Conservation (phyloP, 2,113 vertebrate genomes). For the Lycocorax pyrrhopterus region DNA sequence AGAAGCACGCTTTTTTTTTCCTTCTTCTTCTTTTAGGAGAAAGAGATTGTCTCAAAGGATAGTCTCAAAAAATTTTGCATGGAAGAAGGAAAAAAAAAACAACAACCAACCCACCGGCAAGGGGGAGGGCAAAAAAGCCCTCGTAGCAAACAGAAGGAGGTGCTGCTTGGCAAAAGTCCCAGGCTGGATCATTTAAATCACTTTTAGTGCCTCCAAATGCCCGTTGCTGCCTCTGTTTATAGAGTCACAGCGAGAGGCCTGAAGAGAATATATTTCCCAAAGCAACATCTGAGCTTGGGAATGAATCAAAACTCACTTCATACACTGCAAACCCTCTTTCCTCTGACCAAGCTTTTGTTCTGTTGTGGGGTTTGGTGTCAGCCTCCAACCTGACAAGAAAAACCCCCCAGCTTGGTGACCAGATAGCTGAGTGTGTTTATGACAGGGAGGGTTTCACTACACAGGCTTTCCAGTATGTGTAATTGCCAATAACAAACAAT, state of each 20-base stretch:
- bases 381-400: neutral
- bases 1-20: neutral
- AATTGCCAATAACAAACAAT: neutral
- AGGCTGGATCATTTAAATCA: conserved; percentile 67
- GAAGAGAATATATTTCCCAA: conserved; percentile 65
- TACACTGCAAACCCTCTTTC: neutral
- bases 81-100: neutral
- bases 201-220: conserved; percentile 67
- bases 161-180: conserved; percentile 65
- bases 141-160: conserved; percentile 65
- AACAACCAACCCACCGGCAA: neutral
- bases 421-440: neutral
- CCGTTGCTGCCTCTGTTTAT: conserved; percentile 62
- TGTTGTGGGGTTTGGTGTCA: neutral
- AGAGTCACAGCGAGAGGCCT: conserved; percentile 58
- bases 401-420: neutral
- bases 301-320: conserved; percentile 57
- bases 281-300: conserved; percentile 51
- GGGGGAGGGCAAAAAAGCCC: conserved; percentile 25
- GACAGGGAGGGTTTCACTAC: neutral
- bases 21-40: conserved; percentile 23
- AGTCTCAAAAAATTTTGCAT: conserved; percentile 42
- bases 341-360: conserved; percentile 45
- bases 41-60: conserved; percentile 42
- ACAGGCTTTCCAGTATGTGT: neutral